Conservation (phyloP, 23 tunicate genomes). For the Styela plicata region DNA sequence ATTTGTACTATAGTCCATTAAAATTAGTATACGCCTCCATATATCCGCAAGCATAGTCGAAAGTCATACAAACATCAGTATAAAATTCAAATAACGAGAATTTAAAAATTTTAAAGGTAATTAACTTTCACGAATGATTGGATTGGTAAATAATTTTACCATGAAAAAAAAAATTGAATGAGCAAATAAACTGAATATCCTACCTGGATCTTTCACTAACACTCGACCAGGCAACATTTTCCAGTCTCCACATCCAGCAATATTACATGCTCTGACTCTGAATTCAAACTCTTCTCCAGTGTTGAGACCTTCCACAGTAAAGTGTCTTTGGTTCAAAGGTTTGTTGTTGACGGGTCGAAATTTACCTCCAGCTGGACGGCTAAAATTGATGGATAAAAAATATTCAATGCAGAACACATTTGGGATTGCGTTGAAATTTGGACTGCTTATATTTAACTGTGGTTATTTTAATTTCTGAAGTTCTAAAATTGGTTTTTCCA, state of each 20-base stretch:
- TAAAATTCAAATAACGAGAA: background rate
- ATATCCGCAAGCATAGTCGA: no score
- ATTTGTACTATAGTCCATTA: no score
- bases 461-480: no score
- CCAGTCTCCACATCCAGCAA: constrained; percentile 92
- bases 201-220: constrained; percentile 73
- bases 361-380: constrained; percentile 75
- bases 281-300: constrained; percentile 62
- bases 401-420: no score
- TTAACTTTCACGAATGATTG: background rate
- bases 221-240: constrained; percentile 70
- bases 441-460: no score
- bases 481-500: no score
- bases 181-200: no score
- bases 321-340: constrained; percentile 81
- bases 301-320: constrained; percentile 68
- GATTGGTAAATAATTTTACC: background rate
- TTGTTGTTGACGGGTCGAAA: constrained; percentile 94
- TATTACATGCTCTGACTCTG: constrained; percentile 84
- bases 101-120: background rate
- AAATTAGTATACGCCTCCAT: no score
- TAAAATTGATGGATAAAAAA: no score
- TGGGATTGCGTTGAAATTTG: no score
- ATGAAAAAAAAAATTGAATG: background rate
- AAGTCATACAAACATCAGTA: no score